Evolutionary conservation across 2,797 vertebrate species (phyloP).

Genomic region (Silurus aristotelis): DNA sequence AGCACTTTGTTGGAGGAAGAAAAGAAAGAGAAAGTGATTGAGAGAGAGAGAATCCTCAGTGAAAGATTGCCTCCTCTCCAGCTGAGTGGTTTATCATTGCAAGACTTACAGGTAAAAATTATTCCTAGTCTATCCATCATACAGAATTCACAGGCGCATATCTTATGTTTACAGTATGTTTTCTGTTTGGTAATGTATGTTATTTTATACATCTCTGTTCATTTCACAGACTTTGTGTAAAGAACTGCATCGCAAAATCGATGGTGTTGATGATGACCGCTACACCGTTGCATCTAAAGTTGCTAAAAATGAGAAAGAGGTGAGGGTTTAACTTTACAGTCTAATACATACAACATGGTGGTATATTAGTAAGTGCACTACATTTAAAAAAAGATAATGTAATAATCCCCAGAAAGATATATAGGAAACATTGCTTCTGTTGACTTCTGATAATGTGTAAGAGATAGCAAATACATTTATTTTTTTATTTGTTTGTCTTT

Average conservation of each 20-base stretch:
- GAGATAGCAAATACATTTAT: too few species aligned
- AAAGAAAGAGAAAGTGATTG: constrained; percentile 64
- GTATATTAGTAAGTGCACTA: background rate
- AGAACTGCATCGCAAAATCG: constrained; percentile 76
- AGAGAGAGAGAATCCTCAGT: constrained; percentile 60
- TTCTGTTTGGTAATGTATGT: background rate
- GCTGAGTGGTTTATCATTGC: constrained; percentile 65
- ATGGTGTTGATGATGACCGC: constrained; percentile 76
- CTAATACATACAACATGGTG: background rate
- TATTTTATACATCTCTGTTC: background rate
- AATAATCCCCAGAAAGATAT: too few species aligned
- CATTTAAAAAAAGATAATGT: too few species aligned
- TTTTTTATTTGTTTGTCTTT: too few species aligned
- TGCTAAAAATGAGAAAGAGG: constrained; percentile 68
- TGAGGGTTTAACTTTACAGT: constrained; percentile 32
- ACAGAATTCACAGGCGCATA: background rate
- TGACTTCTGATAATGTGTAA: too few species aligned
- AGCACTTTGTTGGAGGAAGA: constrained; percentile 67
- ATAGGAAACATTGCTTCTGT: too few species aligned
- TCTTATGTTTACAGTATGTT: background rate
- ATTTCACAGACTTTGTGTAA: constrained; percentile 72
- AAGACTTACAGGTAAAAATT: constrained; percentile 68
- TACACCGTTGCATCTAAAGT: constrained; percentile 76
- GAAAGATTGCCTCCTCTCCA: constrained; percentile 69
- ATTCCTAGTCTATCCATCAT: background rate